These are phyloP conservation scores for Antitype chi DNA, from an alignment of 2,888 invertebrate genomes.

Conservation along the genomic window DNA sequence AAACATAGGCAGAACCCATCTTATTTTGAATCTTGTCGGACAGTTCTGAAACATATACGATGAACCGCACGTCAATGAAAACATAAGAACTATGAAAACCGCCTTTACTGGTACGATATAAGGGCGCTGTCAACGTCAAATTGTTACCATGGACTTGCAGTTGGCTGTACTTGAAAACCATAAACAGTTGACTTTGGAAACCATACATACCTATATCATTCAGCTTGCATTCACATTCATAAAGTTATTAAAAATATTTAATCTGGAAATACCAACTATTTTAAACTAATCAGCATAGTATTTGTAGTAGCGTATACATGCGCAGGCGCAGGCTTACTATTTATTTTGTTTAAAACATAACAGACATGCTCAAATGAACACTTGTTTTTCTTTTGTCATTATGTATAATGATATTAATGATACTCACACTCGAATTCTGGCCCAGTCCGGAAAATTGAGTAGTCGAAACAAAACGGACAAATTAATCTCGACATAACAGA, in stretches of 20 bases:
- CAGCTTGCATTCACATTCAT: background rate
- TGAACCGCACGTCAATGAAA: background rate
- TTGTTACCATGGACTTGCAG: background rate
- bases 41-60: background rate
- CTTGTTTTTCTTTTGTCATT: background rate
- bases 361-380: constrained; percentile 15
- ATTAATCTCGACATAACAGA: constrained; percentile 23
- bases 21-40: background rate
- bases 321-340: constrained; percentile 16
- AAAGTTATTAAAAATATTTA: background rate
- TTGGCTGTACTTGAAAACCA: background rate
- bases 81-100: background rate
- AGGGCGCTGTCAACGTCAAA: background rate
- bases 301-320: constrained; percentile 9
- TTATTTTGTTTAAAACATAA: background rate
- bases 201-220: background rate
- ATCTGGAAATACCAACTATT: background rate
- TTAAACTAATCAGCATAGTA: background rate
- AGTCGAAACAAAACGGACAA: constrained; percentile 25
- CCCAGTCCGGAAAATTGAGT: constrained; percentile 23
- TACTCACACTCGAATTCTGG: constrained; percentile 50
- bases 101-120: background rate
- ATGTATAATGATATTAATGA: background rate
- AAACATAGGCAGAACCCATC: background rate
- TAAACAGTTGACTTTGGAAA: background rate